A percentile compares a stretch with the other conserved stretches of the same genome.
Evolutionary conservation across 2,888 invertebrate species (phyloP).

Genomic region (Embidobia sp.): DNA sequence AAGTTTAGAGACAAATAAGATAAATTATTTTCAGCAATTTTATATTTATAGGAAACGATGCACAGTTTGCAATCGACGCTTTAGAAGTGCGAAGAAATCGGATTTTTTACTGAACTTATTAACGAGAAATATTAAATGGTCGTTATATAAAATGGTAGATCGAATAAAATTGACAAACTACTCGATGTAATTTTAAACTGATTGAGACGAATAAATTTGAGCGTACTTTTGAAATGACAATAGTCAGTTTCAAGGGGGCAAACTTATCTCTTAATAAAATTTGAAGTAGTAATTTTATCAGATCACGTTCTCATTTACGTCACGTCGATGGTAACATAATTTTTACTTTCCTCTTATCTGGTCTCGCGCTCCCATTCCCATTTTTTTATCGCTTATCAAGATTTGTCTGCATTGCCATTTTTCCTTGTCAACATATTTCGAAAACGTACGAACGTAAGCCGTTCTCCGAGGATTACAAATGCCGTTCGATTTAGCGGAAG

Average conservation of each 20-base stretch:
- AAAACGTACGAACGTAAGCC: conserved; percentile 25
- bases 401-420: conserved; percentile 23
- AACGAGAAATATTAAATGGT: too few relatives aligned
- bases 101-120: too few relatives aligned
- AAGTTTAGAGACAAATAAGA: too few relatives aligned
- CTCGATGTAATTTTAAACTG: too few relatives aligned
- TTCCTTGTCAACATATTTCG: conserved; percentile 37
- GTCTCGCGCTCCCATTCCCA: conserved; percentile 1
- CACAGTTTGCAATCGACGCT: too few relatives aligned
- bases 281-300: conserved; percentile 20
- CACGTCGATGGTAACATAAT: conserved; percentile 34
- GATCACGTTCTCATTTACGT: conserved; percentile 24
- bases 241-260: not conserved
- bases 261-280: conserved; percentile 28
- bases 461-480: conserved; percentile 15
- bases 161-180: too few relatives aligned
- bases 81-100: too few relatives aligned
- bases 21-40: not conserved
- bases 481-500: conserved; percentile 26
- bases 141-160: not conserved
- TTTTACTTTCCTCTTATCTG: conserved; percentile 28
- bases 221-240: conserved; percentile 4
- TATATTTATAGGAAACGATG: too few relatives aligned
- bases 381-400: conserved; percentile 44
- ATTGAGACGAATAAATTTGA: not conserved